phyloP scores from a whole-genome alignment of 2,113 vertebrate genomes.

The Polypterus bichir region DNA sequence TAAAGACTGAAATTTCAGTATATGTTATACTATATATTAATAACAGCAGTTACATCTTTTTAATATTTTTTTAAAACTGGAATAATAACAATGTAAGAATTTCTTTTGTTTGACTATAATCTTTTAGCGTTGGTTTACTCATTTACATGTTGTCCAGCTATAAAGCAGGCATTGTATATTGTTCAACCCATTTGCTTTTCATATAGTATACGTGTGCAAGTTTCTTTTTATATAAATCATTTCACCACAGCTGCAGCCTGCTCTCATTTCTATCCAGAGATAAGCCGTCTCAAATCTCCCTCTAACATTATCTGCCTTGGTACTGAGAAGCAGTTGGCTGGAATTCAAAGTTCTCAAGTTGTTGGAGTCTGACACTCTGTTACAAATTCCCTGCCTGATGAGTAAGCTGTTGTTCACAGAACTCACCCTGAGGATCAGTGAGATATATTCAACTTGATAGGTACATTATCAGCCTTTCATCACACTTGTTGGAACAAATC shows the following conservation, averaged over 20 bases:
- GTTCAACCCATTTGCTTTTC: neutral
- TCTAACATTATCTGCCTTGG: constrained; percentile 43
- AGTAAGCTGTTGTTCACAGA: constrained; percentile 23
- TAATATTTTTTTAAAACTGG: no score
- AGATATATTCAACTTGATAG: constrained; percentile 29
- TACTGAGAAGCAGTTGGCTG: constrained; percentile 28
- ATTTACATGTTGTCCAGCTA: neutral
- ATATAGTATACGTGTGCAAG: constrained; percentile 20
- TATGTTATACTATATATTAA: no score
- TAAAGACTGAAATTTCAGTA: no score
- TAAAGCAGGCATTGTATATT: neutral
- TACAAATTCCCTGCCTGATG: constrained; percentile 14
- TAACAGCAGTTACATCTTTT: no score
- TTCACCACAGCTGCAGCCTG: constrained; percentile 49
- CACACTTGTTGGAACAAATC: constrained; percentile 1
- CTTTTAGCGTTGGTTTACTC: no score
- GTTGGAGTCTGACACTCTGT: constrained; percentile 16
- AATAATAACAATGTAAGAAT: no score
- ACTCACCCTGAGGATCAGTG: constrained; percentile 12
- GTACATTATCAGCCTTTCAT: constrained; percentile 33
- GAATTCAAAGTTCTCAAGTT: constrained; percentile 35
- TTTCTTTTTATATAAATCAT: constrained; percentile 51
- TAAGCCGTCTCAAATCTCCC: constrained; percentile 61
- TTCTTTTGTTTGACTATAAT: neutral
- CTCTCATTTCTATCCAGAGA: constrained; percentile 45